Conservation (phyloP, 1,140 invertebrate genomes). For the Heliothis virescens region DNA sequence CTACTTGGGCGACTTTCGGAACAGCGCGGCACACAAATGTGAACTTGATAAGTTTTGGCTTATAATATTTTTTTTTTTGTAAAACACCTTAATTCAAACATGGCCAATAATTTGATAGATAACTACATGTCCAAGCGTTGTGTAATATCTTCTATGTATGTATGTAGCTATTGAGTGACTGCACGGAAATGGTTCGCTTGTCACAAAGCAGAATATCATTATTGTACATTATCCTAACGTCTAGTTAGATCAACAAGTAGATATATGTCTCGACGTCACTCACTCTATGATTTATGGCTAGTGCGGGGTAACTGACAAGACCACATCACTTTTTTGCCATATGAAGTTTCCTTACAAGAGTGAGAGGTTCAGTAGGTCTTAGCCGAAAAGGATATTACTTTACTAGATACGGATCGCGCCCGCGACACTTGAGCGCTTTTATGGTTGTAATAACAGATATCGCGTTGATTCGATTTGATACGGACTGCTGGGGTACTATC, state of each 20-base stretch:
- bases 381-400: slow-evolving; percentile 73
- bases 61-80: slow-evolving; percentile 1
- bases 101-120: background rate
- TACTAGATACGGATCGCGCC: slow-evolving; percentile 66
- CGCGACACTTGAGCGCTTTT: slow-evolving; percentile 22
- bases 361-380: slow-evolving; percentile 40
- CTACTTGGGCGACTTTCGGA: slow-evolving; percentile 21
- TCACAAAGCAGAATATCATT: slow-evolving; percentile 27
- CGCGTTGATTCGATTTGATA: slow-evolving; percentile 28
- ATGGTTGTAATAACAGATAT: slow-evolving; percentile 40
- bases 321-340: slow-evolving; percentile 20
- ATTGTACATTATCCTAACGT: slow-evolving; percentile 18
- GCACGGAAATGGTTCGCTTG: slow-evolving; percentile 12
- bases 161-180: slow-evolving; percentile 17
- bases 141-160: background rate
- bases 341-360: slow-evolving; percentile 36
- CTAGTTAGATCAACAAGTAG: slow-evolving; percentile 37
- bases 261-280: slow-evolving; percentile 34
- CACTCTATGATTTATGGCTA: slow-evolving; percentile 24
- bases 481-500: slow-evolving; percentile 17
- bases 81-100: background rate
- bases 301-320: slow-evolving; percentile 23
- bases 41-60: slow-evolving; percentile 11
- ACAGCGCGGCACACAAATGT: slow-evolving; percentile 25
- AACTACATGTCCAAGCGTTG: background rate